Evolutionary conservation across 2,797 vertebrate genomes (phyloP).

Genomic region (Phalloptychus januarius): DNA sequence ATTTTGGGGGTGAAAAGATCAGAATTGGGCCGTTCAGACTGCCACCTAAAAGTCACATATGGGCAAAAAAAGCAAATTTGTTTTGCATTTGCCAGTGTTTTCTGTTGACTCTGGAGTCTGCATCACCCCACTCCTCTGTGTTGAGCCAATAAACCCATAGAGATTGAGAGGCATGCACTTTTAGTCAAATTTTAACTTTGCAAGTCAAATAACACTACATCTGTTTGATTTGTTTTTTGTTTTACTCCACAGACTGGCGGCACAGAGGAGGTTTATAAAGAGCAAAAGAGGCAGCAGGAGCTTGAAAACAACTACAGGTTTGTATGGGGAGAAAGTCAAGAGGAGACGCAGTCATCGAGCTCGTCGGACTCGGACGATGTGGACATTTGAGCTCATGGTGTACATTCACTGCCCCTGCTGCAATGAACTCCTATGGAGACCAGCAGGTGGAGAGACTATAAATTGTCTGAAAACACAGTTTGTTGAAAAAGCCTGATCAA

Average conservation of each 20-base stretch:
- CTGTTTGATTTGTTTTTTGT: neutral
- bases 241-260: constrained; percentile 85
- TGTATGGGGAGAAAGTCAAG: constrained; percentile 87
- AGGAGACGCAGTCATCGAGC: constrained; percentile 78
- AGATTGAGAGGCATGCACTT: neutral
- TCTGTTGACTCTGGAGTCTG: neutral
- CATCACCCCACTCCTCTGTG: neutral
- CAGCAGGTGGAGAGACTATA: constrained; percentile 32
- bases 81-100: no score
- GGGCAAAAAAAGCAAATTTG: no score
- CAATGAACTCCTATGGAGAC: constrained; percentile 60
- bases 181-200: neutral
- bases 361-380: constrained; percentile 87
- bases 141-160: neutral
- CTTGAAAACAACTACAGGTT: constrained; percentile 93
- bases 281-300: constrained; percentile 89
- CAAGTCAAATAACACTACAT: neutral
- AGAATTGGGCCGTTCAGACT: no score
- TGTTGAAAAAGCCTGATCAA: constrained; percentile 31
- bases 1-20: no score
- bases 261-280: constrained; percentile 91
- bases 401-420: constrained; percentile 12
- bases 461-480: constrained; percentile 29
- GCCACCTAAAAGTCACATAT: no score
- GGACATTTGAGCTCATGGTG: constrained; percentile 83